Evolutionary conservation across 2,888 invertebrate genomes (phyloP).

Genomic region (Synergus laeviventris): DNA sequence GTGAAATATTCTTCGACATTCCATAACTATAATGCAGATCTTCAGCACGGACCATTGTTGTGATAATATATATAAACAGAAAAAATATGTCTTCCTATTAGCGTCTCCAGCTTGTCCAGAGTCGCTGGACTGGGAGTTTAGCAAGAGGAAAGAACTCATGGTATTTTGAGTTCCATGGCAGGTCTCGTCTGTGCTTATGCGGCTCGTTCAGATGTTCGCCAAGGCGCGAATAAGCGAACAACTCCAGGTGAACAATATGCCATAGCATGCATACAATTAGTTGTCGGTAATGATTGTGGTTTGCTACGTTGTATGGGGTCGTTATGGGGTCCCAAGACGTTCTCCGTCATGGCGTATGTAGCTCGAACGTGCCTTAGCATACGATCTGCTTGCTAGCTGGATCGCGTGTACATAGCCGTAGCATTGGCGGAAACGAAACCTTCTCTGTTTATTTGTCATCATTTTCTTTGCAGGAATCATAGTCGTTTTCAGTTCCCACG

Average conservation of each 20-base stretch:
- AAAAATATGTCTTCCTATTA: conserved; percentile 61
- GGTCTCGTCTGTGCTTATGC: conserved; percentile 34
- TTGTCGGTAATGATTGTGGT: conserved; percentile 62
- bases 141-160: conserved; percentile 36
- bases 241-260: conserved; percentile 65
- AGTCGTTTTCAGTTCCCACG: conserved; percentile 43
- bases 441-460: conserved; percentile 44
- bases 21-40: neutral
- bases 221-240: conserved; percentile 48
- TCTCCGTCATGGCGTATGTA: conserved; percentile 63
- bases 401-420: conserved; percentile 57
- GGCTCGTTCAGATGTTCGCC: conserved; percentile 50
- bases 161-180: conserved; percentile 35
- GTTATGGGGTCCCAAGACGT: conserved; percentile 58
- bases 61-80: conserved; percentile 50
- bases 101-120: conserved; percentile 45
- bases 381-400: conserved; percentile 72
- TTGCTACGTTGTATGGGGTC: conserved; percentile 64
- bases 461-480: conserved; percentile 44
- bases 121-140: neutral
- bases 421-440: conserved; percentile 45
- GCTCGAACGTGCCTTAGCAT: conserved; percentile 72
- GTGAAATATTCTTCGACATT: neutral
- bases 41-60: neutral
- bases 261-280: conserved; percentile 70